Conservation (phyloP, 1,140 invertebrate genomes). For the Zaprionus ornatus region DNA sequence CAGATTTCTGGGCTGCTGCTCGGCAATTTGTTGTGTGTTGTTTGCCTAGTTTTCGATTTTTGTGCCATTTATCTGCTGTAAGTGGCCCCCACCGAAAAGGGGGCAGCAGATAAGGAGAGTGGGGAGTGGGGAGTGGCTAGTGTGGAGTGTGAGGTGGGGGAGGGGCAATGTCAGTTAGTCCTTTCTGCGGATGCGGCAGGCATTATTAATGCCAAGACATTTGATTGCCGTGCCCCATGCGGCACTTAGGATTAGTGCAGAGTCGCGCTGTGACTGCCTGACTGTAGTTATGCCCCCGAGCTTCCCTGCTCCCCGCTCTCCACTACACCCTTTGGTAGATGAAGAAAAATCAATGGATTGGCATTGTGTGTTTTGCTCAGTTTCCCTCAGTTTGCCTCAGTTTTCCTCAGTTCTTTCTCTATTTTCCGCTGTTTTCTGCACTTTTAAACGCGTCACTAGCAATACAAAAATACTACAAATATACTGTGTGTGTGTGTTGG, state of each 20-base stretch:
- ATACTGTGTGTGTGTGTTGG: constrained; percentile 11
- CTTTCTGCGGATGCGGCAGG: constrained; percentile 4
- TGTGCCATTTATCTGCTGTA: constrained; percentile 48
- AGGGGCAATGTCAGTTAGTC: not conserved
- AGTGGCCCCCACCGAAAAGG: constrained; percentile 26
- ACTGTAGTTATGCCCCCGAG: constrained; percentile 18
- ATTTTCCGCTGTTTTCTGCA: constrained; percentile 62
- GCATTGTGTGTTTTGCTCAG: constrained; percentile 33
- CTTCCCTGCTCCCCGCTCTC: not conserved
- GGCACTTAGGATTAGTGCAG: constrained; percentile 40
- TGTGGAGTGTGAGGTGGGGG: too few species aligned
- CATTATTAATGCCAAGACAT: constrained; percentile 47
- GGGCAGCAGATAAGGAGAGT: too few species aligned
- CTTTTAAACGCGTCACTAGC: constrained; percentile 75
- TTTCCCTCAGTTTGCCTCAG: not conserved
- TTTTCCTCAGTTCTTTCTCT: constrained; percentile 7
- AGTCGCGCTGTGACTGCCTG: not conserved
- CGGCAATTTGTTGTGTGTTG: constrained; percentile 62
- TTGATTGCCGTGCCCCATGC: constrained; percentile 40
- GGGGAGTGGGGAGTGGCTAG: not conserved
- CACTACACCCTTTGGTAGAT: not conserved
- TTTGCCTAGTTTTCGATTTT: constrained; percentile 62
- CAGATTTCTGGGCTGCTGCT: constrained; percentile 27
- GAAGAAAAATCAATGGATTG: constrained; percentile 78
- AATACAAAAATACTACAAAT: constrained; percentile 28